Base-by-base conservation (phyloP, 1,140 invertebrate genomes). In the Homarus americanus region DNA sequence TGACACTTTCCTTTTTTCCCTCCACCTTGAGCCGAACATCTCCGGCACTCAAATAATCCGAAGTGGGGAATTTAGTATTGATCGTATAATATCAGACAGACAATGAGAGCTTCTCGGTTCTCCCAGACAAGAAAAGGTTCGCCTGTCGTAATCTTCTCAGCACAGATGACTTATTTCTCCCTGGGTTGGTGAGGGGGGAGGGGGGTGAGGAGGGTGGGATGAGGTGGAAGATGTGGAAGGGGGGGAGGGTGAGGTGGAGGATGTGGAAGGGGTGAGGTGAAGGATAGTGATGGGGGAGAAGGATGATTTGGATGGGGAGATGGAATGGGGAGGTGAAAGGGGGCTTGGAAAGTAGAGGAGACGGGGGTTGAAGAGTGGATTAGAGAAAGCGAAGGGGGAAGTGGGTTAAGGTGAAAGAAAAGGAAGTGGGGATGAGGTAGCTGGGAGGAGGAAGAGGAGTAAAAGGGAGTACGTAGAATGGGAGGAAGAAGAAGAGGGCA, bases 11-110 rank as follows among this genome's bases (percentile, higher is more conserved):
- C 10, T 15, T 41, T 15, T 41, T 9, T 20, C 41, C n/a, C 76
- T 17, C 72, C 36, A 12, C 34, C 28, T 73, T 49, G 4, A 7
- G 4, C 4, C 44, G 44, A 7, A 58, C 17, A 58, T 20, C 17
- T 58, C 24, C 40, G n/a, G 10, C 58, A 36, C 79, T 82, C n/a
- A 82, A 36, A 82, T 82, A 63, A 72, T 73, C 49, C 36, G 63
- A 53, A 76, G 83, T 86, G 66, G 69, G 72, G 41, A 86, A 86
- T 75, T 76, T 86, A 86, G 44, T 86, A 73, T 34, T 86, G 83
- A 86, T 76, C 83, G 28, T 76, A 86, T 86, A 58, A 53, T 73
- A 76, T 20, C 40, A 41, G 83, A 73, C 66, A 75, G 83, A 86
- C 83, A 86, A 86, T 86, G 72, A 75, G 83, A 86, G 34, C 41